phyloP scores from a whole-genome alignment of 2,888 invertebrate genomes.

The Chrysomela aeneicollis region DNA sequence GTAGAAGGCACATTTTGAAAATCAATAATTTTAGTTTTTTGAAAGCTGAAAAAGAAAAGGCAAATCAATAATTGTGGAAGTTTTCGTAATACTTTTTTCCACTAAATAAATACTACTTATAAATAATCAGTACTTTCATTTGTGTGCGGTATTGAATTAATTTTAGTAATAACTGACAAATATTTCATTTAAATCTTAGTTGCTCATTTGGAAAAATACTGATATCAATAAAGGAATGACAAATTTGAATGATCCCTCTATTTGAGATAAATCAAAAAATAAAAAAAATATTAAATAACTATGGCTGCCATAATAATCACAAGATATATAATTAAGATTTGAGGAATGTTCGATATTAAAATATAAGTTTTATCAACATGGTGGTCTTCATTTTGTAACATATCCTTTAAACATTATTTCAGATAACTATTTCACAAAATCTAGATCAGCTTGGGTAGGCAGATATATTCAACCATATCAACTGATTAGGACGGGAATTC shows the following conservation, averaged over 20 bases:
- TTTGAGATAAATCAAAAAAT: slow-evolving; percentile 18
- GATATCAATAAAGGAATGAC: slow-evolving; percentile 27
- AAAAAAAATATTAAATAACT: slow-evolving; percentile 28
- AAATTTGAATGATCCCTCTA: slow-evolving; percentile 15
- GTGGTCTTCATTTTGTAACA: slow-evolving; percentile 22
- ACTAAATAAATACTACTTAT: slow-evolving; percentile 21
- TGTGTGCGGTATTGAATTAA: slow-evolving; percentile 12
- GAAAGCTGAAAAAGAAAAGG: slow-evolving; percentile 20
- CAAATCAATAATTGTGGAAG: slow-evolving; percentile 23
- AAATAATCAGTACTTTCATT: slow-evolving; percentile 36
- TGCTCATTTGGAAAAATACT: slow-evolving; percentile 30
- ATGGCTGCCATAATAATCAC: slow-evolving; percentile 52
- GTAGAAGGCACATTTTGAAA: slow-evolving; percentile 40
- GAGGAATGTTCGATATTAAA: slow-evolving; percentile 48
- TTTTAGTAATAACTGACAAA: slow-evolving; percentile 14
- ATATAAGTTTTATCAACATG: slow-evolving; percentile 31
- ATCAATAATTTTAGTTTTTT: slow-evolving; percentile 13
- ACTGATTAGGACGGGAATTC: no score
- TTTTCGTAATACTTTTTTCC: slow-evolving; percentile 29
- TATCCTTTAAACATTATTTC: slow-evolving; percentile 10
- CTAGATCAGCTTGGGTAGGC: background rate
- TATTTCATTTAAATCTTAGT: slow-evolving; percentile 1
- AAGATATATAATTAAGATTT: slow-evolving; percentile 37
- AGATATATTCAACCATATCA: no score
- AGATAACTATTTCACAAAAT: slow-evolving; percentile 3